Base-by-base conservation (phyloP, 2,113 vertebrate species). In the Psettodes erumei region DNA sequence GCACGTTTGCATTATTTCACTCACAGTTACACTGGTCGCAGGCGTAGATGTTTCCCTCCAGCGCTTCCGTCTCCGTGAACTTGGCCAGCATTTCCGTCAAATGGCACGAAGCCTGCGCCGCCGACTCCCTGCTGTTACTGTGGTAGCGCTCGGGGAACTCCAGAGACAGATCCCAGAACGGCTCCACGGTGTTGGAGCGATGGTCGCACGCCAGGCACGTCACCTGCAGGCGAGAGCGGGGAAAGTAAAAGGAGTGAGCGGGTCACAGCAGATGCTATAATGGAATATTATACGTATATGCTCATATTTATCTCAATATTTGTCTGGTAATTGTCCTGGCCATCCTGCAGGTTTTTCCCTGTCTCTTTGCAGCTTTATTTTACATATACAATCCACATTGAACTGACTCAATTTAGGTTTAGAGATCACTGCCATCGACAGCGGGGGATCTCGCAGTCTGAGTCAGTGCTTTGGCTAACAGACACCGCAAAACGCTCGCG, bases 1-100 rank as follows among this genome's bases (percentile, higher is more conserved):
- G 19, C 23, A 5, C 27, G 28, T 42, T 23, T 1, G 13, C 10
- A 16, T 40, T 0, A 1, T 13, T 48, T 3, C 19, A 95, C 98
- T 97, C 92, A 99, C 98, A 93, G 95, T 99, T 99, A 90, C 97
- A 99, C 51, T 96, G 96, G 92, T 99, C 97, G 25, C 97, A 99
- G 6, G 97, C 96, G 8, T 99, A 99, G 90, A 99, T 97, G 91
- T 96, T 95, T 43, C 98, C 98, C 89, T 99, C 97, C 92, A 99
- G 94, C 4, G 97, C 97, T 85, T 99, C 98, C 0, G 96, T 98
- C 93, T 99, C 98, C 0, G 98, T 99, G 93, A 99, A 99, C 90
- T 99, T 99, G 92, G 97, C 97, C 87, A 99, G 68, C 98, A 99
- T 99, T 83, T 99, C 98, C 0, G 97, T 98, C 58, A 99, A 89